Base-by-base conservation (phyloP, 2,888 invertebrate genomes). In the Linhomoeus sp. region DNA sequence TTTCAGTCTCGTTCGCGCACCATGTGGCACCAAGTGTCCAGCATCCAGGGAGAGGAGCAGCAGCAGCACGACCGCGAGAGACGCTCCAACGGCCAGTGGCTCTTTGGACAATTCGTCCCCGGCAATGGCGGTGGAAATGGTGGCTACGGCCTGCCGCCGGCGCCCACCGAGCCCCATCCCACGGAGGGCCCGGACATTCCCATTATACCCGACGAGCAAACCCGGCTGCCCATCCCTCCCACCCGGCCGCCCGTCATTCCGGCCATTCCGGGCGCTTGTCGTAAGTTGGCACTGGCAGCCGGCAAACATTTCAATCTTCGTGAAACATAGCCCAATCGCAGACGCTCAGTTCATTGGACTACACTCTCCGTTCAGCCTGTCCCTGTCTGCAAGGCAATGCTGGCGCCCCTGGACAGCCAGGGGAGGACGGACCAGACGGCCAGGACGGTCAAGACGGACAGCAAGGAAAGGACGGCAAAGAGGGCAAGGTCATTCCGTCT, bases 401-500 rank as follows among this genome's bases (percentile, higher is more conserved):
- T 2, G 45, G 45, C 9, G 36, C 23, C 3, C n/a, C 19, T 7
- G 52, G 57, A 5, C 47, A 48, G 26, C 52, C 56, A 19, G 57
- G 57, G 37, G 52, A 55, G 26, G 52, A 52, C 43, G 47, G 47
- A 5, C 22, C 7, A 12, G 29, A 43, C 14, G 47, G 46, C 2
- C 45, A 25, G 15, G 36, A 40, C 20, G 43, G 43, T n/a, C 33
- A 29, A 24, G 19, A 23, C 17, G 49, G 45, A 15, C 41, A 42
- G 26, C 17, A 9, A 17, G 52, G 49, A 23, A 37, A 25, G 17
- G 36, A 38, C 33, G 56, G 56, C 36, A 45, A 52, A 47, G 53
- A 56, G 46, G 58, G 58, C 48, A 49, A 39, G 15, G 33, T 53
- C n/a, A 44, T 54, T 17, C 44, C 50, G 19, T 47, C 50, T n/a